A percentile compares a stretch with the other conserved stretches of the same genome.
Conservation (phyloP, 2,888 invertebrate genomes). For the Tridacna gigas region DNA sequence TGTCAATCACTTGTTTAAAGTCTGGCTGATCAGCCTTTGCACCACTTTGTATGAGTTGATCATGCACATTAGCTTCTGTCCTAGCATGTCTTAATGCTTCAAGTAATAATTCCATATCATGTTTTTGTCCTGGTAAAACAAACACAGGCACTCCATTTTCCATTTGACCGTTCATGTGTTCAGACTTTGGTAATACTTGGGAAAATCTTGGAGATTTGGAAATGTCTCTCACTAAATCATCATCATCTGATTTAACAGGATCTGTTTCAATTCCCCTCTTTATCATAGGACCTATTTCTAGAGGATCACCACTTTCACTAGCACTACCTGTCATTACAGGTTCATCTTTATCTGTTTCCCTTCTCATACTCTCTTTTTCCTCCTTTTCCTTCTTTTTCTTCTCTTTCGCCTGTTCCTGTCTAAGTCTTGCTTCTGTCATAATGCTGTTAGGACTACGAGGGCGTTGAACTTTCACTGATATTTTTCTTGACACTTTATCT, state of each 20-base stretch:
- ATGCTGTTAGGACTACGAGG: conserved; percentile 68
- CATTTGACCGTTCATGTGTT: conserved; percentile 51
- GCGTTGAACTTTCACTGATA: conserved; percentile 58
- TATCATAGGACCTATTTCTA: conserved; percentile 36
- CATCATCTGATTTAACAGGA: conserved; percentile 65
- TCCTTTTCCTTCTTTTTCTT: conserved; percentile 62
- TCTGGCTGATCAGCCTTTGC: conserved; percentile 48
- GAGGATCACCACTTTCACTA: conserved; percentile 59
- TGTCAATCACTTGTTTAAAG: conserved; percentile 58
- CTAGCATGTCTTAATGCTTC: conserved; percentile 74
- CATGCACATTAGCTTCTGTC: conserved; percentile 71
- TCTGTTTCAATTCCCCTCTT: conserved; percentile 48
- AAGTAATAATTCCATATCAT: conserved; percentile 70
- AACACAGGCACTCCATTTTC: conserved; percentile 65
- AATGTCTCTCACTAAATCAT: conserved; percentile 49
- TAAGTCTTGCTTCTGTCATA: conserved; percentile 66
- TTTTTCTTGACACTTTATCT: conserved; percentile 48
- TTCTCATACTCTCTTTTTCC: conserved; percentile 50
- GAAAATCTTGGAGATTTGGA: conserved; percentile 16
- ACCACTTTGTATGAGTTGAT: conserved; percentile 60
- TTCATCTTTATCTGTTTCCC: conserved; percentile 54
- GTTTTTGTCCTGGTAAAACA: conserved; percentile 71
- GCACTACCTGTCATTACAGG: conserved; percentile 63
- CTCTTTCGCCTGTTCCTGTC: conserved; percentile 64
- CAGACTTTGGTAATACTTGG: conserved; percentile 32